Evolutionary conservation across 1,140 invertebrate species (phyloP), one percentile per base, ranked within the genome.

Genomic region (Xylocopa sonorina): DNA sequence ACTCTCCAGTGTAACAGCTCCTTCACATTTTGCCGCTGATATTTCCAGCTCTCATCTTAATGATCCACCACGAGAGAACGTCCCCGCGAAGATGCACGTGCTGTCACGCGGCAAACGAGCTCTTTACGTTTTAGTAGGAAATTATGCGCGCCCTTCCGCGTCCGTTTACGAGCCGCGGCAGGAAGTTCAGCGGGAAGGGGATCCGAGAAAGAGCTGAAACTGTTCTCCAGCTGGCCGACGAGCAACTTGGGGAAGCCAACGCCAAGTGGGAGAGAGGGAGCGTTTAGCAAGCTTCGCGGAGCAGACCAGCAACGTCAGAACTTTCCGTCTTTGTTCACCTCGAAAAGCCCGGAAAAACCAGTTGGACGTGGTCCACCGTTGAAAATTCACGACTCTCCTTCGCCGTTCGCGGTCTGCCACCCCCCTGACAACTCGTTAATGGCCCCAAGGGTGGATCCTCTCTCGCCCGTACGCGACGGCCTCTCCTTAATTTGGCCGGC

Each of bases 121-220:
- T 88, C 89, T 89, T 91, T 78, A 87, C 89, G 88, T 90, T 92
- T 92, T 91, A 91, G 89, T 89, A 84, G 88, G 86, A 87, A 91
- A 92, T 92, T 90, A 91, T 91, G 86, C 88, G 90, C 89, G 87
- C 85, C 89, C 83, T 88, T 88, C 88, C 86, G 85, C 89, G 89
- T 91, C 88, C 90, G 88, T 91, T 92, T 92, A 91, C 89, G 91
- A 91, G 88, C 81, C 72, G 29, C 81, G 60, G 86, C 80, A 84
- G 81, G 79, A 85, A 82, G 82, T 77, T 50, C 32, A 18, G 16
- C 50, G 66, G 9, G 43, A 29, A 48, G 34, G 58, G 24, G 55
- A 29, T n/a, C 43, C 32, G 58, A 64, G 57, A 53, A 72, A 58
- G 50, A 64, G 67, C 53, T 51, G 48, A 78, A 82, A 79, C 80